Evolutionary conservation across 2,888 invertebrate species (phyloP), one percentile per base, ranked within the genome.

Genomic region (Piscicola geometra): DNA sequence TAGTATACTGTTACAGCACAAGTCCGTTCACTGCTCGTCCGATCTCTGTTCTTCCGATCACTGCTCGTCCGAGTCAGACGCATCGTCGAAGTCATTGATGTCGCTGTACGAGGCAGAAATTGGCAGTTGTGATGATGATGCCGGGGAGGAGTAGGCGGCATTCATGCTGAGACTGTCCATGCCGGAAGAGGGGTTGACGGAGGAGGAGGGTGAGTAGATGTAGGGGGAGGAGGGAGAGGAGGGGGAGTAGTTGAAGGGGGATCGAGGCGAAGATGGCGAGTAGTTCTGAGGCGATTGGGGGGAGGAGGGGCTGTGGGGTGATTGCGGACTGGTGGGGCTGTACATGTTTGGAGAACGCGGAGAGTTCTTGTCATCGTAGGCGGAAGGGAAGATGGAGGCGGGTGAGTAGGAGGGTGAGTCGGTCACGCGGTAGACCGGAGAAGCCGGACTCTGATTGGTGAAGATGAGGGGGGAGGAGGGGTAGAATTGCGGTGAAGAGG

Each of bases 391-490:
- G 12, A 56, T 50, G 52, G 90, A 91, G 0, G 91, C 90, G 2
- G 85, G 84, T 68, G 81, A 81, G 79, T 84, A 84, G 0, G 89
- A 90, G 2, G 80, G 78, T 0, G 77, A 73, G 76, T 81, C 84
- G 5, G 52, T 47, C 68, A 70, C 73, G 76, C 80, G 71, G 82
- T 83, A 1, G 82, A 82, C 47, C 81, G 82, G 72, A 81, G 81
- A 80, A 64, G 28, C 92, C n/a, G n/a, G n/a, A 91, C 72, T 88
- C 88, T 0, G 91, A 91, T 35, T 89, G 89, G 28, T 81, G 80
- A 36, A 84, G 81, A 80, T 83, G 83, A 70, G 81, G 79, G 3
- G 83, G 83, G 0, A 81, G 81, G 21, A 81, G 71, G 25, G 80
- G 76, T 30, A 75, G 35, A 81, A 85, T 86, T 71, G 81, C 81